phyloP scores from a whole-genome alignment of 1,140 invertebrate species.

The Gerris buenoi region DNA sequence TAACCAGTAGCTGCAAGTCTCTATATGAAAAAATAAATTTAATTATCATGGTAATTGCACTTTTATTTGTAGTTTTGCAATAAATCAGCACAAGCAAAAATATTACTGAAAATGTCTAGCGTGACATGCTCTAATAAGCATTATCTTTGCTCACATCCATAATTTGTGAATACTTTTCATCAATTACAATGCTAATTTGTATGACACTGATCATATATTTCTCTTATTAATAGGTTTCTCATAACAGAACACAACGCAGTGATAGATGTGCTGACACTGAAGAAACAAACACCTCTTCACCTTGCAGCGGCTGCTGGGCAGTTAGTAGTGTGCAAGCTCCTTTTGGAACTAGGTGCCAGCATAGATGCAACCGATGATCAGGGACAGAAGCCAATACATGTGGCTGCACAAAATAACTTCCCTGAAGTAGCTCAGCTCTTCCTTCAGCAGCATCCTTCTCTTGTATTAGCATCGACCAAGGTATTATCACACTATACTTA shows the following conservation, averaged over 20 bases:
- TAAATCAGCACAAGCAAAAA: no score
- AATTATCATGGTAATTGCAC: no score
- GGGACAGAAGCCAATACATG: conserved; percentile 77
- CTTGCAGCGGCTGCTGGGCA: conserved; percentile 83
- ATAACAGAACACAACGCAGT: conserved; percentile 87
- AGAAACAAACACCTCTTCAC: conserved; percentile 77
- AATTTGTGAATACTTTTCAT: no score
- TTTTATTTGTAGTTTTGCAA: no score
- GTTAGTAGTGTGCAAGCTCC: conserved; percentile 80
- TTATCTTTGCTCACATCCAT: no score
- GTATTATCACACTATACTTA: no score
- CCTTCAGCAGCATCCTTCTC: conserved; percentile 83
- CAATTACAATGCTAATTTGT: no score
- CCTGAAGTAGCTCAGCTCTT: conserved; percentile 96
- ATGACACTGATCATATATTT: no score
- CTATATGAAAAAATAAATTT: no score
- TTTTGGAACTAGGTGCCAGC: conserved; percentile 90
- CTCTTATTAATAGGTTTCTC: conserved; percentile 50
- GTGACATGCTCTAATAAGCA: no score
- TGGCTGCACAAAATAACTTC: conserved; percentile 95
- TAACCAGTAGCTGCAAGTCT: no score
- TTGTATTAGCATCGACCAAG: conserved; percentile 87
- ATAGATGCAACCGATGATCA: conserved; percentile 88
- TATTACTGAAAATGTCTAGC: no score
- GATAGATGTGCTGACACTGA: conserved; percentile 84